phyloP scores from a whole-genome alignment of 1,140 invertebrate species.

The Bilobella aurantiaca region DNA sequence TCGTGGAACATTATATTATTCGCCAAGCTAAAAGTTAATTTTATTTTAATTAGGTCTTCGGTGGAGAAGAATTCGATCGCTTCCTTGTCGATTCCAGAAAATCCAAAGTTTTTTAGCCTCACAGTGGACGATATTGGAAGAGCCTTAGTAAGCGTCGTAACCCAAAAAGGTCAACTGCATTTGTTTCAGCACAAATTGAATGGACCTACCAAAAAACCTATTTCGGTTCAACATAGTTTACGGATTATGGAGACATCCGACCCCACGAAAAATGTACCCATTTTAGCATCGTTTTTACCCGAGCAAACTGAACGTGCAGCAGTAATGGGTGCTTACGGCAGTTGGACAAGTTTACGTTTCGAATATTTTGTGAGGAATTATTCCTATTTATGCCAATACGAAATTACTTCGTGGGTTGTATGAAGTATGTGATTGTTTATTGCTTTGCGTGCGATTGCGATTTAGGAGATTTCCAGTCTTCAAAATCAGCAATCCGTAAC shows the following conservation, averaged over 20 bases:
- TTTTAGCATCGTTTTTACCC: constrained; percentile 43
- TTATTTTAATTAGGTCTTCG: constrained; percentile 16
- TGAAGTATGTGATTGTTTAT: no score
- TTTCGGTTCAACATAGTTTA: constrained; percentile 61
- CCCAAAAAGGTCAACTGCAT: constrained; percentile 61
- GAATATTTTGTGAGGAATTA: constrained; percentile 23
- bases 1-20: no score
- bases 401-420: no score
- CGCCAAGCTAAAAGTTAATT: not conserved
- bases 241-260: constrained; percentile 51
- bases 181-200: constrained; percentile 64
- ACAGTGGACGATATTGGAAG: constrained; percentile 55
- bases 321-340: constrained; percentile 22
- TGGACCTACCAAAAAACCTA: constrained; percentile 54
- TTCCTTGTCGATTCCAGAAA: constrained; percentile 33
- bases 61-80: constrained; percentile 31
- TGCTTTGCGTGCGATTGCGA: no score
- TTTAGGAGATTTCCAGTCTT: constrained; percentile 9
- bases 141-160: constrained; percentile 50
- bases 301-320: constrained; percentile 39
- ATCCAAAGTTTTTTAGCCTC: constrained; percentile 37
- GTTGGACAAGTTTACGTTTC: constrained; percentile 21
- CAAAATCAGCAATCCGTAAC: not conserved
- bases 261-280: constrained; percentile 45
- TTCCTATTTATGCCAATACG: not conserved